Conservation (phyloP, 2,797 vertebrate genomes). For the Scolopax rusticola region DNA sequence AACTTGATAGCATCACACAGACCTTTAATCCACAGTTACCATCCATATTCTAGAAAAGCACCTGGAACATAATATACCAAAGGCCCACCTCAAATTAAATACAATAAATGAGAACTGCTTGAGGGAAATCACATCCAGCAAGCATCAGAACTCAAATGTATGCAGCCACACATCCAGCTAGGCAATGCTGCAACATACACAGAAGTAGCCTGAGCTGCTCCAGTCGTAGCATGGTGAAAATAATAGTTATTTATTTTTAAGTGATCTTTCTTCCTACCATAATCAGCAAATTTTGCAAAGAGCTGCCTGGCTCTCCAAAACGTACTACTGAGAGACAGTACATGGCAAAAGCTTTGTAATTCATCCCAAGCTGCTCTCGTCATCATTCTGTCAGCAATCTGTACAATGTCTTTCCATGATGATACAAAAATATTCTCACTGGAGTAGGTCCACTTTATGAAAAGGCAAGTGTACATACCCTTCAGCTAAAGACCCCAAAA, state of each 20-base stretch:
- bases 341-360: not conserved
- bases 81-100: slow-evolving; percentile 54
- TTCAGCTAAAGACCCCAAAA: not conserved
- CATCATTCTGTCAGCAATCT: not conserved
- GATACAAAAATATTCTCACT: not conserved
- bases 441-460: not conserved
- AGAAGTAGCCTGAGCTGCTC: not conserved
- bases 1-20: slow-evolving; percentile 61
- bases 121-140: slow-evolving; percentile 1
- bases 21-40: slow-evolving; percentile 65
- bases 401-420: not conserved
- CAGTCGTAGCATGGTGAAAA: not conserved
- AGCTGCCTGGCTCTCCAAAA: not conserved
- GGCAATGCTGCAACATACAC: not conserved
- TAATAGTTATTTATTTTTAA: not conserved
- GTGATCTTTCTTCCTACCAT: not conserved
- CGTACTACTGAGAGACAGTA: not conserved
- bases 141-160: not conserved
- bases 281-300: not conserved
- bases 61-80: slow-evolving; percentile 48
- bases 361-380: slow-evolving; percentile 12
- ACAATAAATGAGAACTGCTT: slow-evolving; percentile 1
- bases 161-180: not conserved
- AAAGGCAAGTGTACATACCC: not conserved
- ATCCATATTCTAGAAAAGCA: slow-evolving; percentile 65